These are phyloP conservation scores for Spea bombifrons DNA, from an alignment of 2,113 vertebrate genomes.

Conservation along the genomic window DNA sequence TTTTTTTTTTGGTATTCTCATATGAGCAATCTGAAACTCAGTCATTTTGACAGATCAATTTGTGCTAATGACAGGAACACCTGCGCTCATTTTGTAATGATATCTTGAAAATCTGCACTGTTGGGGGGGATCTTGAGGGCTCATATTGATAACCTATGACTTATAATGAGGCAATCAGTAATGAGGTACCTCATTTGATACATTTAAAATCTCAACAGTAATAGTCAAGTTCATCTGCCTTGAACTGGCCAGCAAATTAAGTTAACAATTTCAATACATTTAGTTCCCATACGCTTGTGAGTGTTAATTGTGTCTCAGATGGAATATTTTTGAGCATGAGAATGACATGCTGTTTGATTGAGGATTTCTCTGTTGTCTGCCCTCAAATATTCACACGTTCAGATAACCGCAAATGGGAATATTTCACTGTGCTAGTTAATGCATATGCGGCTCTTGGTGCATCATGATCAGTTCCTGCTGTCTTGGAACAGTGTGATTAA, in stretches of 20 bases:
- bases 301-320: slow-evolving; percentile 15
- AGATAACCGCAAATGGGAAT: slow-evolving; percentile 20
- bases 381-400: slow-evolving; percentile 15
- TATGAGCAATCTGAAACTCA: background rate
- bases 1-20: background rate
- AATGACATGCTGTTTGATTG: slow-evolving; percentile 11
- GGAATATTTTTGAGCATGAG: slow-evolving; percentile 1
- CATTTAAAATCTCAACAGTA: slow-evolving; percentile 6
- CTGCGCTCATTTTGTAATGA: background rate
- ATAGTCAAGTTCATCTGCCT: slow-evolving; percentile 14
- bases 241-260: slow-evolving; percentile 18
- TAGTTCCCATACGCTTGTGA: background rate
- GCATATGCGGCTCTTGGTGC: background rate
- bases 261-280: slow-evolving; percentile 1
- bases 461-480: background rate
- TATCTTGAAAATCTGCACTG: background rate
- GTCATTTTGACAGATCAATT: background rate
- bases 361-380: background rate
- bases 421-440: slow-evolving; percentile 9
- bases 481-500: background rate
- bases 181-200: slow-evolving; percentile 16
- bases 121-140: background rate
- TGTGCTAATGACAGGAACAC: slow-evolving; percentile 1
- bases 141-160: background rate
- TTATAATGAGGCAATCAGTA: slow-evolving; percentile 24